Conservation (phyloP, 2,888 invertebrate genomes). For the Cephus runcator region DNA sequence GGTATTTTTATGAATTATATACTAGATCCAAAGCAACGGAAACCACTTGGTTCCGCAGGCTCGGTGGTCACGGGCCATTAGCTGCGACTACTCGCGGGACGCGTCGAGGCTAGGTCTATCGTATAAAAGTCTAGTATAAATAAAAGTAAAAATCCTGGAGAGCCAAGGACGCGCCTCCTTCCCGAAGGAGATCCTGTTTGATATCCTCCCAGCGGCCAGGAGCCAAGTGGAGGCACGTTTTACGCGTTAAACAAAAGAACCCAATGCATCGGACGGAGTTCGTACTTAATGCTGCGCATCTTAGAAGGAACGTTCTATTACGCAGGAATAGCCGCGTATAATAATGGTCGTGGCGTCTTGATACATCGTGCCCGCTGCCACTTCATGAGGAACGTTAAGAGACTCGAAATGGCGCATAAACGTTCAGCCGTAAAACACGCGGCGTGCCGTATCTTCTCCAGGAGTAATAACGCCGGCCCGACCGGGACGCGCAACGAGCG, state of each 20-base stretch:
- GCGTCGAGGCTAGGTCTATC: not conserved
- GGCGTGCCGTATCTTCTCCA: conserved; percentile 45
- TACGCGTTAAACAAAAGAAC: not conserved
- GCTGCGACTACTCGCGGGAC: not conserved
- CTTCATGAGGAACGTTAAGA: conserved; percentile 34
- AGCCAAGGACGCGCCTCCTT: not conserved
- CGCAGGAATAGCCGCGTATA: not conserved
- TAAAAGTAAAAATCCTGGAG: not conserved
- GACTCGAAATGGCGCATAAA: conserved; percentile 59
- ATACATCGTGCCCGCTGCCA: conserved; percentile 14
- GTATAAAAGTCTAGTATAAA: not conserved
- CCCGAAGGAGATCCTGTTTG: not conserved
- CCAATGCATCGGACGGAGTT: not conserved
- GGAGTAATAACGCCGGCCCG: conserved; percentile 39
- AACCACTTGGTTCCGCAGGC: not conserved
- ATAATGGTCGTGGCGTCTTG: conserved; percentile 43
- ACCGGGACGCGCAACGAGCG: conserved; percentile 37
- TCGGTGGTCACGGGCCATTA: not conserved
- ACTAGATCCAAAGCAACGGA: not conserved
- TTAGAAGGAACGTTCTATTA: not conserved
- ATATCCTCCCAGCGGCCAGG: not conserved
- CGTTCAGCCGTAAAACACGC: conserved; percentile 53
- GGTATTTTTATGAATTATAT: not conserved
- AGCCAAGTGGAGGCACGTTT: not conserved
- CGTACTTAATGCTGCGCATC: not conserved